These are phyloP conservation scores for Theristicus caerulescens DNA, from an alignment of 2,113 vertebrate genomes.

Conservation along the genomic window DNA sequence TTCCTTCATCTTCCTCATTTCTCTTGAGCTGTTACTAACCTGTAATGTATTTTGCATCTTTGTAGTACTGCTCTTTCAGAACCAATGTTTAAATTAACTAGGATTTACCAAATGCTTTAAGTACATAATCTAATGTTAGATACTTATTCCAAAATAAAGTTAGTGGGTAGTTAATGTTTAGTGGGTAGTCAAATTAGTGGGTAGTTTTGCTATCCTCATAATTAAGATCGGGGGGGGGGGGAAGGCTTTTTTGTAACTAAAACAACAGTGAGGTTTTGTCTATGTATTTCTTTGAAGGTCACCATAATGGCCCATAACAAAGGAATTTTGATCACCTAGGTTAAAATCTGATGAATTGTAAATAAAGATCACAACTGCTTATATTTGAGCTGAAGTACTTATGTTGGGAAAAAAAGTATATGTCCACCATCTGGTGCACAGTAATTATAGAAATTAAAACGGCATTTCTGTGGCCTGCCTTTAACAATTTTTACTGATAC, in stretches of 20 bases:
- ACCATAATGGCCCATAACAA: slow-evolving; percentile 6
- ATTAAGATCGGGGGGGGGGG: neutral
- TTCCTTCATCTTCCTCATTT: neutral
- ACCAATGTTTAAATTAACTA: neutral
- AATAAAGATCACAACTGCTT: slow-evolving; percentile 61
- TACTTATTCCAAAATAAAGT: slow-evolving; percentile 36
- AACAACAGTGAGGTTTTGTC: neutral
- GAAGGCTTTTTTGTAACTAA: neutral
- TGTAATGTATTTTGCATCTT: neutral
- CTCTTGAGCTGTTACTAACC: neutral
- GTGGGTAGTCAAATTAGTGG: neutral
- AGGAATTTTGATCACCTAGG: neutral
- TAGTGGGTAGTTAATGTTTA: neutral
- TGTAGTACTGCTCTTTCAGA: neutral
- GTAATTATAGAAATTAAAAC: slow-evolving; percentile 59
- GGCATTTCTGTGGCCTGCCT: slow-evolving; percentile 3
- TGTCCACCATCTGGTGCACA: slow-evolving; percentile 22
- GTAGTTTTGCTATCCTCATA: neutral
- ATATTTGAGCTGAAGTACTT: slow-evolving; percentile 32
- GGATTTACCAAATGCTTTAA: neutral
- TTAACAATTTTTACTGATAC: slow-evolving; percentile 60
- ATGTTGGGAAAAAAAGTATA: neutral
- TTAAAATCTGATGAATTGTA: slow-evolving; percentile 58
- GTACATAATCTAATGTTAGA: slow-evolving; percentile 6
- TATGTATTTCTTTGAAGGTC: neutral